These are phyloP conservation scores for Dendrolimus pini DNA, from an alignment of 2,888 invertebrate species.

Conservation along the genomic window DNA sequence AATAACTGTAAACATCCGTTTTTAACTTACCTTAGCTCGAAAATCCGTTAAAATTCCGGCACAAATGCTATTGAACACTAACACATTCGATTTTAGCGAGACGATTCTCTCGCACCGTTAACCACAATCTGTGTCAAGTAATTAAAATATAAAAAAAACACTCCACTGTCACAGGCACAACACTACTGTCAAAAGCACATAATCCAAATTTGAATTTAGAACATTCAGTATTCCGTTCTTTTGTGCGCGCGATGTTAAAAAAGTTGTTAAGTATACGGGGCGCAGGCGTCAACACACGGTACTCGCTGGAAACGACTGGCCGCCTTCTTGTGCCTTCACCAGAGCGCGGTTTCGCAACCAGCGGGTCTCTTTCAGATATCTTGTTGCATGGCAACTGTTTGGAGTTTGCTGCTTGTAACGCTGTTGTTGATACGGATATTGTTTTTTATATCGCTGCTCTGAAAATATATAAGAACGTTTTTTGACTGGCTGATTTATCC, in stretches of 20 bases:
- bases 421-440: conserved; percentile 13
- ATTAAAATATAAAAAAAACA: conserved; percentile 52
- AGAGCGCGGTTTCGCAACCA: conserved; percentile 62
- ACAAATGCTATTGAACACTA: conserved; percentile 63
- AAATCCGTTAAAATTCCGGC: conserved; percentile 73
- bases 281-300: conserved; percentile 53
- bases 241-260: conserved; percentile 36
- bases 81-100: conserved; percentile 70
- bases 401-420: conserved; percentile 26
- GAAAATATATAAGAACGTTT: no score
- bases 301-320: conserved; percentile 62
- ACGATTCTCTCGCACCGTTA: conserved; percentile 69
- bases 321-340: conserved; percentile 54
- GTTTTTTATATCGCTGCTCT: not conserved
- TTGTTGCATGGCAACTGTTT: conserved; percentile 71
- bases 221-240: conserved; percentile 31
- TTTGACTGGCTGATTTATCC: no score
- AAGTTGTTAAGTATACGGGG: conserved; percentile 17
- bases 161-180: conserved; percentile 42
- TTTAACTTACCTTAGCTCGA: conserved; percentile 62
- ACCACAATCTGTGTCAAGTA: conserved; percentile 70
- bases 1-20: conserved; percentile 69
- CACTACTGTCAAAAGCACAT: conserved; percentile 34
- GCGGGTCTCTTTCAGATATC: conserved; percentile 62
- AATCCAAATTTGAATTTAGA: conserved; percentile 33